Evolutionary conservation across 2,797 vertebrate genomes (phyloP).

Genomic region (Bradypodion ventrale): DNA sequence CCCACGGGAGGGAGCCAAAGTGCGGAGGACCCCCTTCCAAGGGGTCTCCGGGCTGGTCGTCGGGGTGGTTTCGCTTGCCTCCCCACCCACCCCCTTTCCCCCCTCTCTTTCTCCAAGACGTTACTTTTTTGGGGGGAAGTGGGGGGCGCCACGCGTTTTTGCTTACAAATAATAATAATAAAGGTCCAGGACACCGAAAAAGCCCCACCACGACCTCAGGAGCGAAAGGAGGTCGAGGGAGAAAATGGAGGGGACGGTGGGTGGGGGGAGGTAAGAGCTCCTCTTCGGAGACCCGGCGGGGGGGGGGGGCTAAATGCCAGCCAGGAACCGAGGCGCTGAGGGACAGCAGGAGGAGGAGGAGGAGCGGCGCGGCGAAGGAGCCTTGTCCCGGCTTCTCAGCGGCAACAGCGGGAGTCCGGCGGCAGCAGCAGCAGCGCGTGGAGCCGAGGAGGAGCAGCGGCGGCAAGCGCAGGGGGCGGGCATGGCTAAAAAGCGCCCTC

Average conservation of each 20-base stretch:
- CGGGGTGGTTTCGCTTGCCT: too few species aligned
- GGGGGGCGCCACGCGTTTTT: slow-evolving; percentile 50
- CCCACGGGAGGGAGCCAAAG: slow-evolving; percentile 59
- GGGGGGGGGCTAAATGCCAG: slow-evolving; percentile 18
- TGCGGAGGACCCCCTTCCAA: slow-evolving; percentile 53
- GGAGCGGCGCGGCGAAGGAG: not conserved
- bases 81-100: too few species aligned
- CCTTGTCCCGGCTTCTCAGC: slow-evolving; percentile 27
- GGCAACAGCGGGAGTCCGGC: slow-evolving; percentile 22
- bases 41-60: too few species aligned
- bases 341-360: not conserved
- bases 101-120: slow-evolving; percentile 47
- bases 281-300: too few species aligned
- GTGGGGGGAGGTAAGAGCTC: slow-evolving; percentile 7
- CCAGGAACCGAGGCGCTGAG: not conserved
- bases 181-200: slow-evolving; percentile 73
- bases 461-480: slow-evolving; percentile 64
- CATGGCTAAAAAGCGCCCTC: slow-evolving; percentile 78
- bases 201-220: too few species aligned
- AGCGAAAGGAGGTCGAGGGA: slow-evolving; percentile 39
- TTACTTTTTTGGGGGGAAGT: slow-evolving; percentile 29
- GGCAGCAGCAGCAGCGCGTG: too few species aligned
- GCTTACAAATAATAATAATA: too few species aligned
- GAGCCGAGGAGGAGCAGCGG: slow-evolving; percentile 58
- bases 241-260: slow-evolving; percentile 47